Evolutionary conservation across 1,140 invertebrate genomes (phyloP), one percentile per base, ranked within the genome.

Genomic region (Goniozus legneri): DNA sequence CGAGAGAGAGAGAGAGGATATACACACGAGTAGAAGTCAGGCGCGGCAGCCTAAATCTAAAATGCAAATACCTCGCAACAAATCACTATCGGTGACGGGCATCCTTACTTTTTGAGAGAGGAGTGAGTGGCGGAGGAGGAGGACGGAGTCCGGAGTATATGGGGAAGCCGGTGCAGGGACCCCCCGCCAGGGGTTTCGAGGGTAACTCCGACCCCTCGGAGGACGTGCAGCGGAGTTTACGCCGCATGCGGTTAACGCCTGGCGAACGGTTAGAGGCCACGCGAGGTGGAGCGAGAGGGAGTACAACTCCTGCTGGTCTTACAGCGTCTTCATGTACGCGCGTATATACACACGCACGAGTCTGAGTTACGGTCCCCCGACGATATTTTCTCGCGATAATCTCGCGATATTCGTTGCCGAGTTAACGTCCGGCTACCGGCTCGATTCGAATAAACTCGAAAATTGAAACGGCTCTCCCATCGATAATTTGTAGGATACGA

Each of bases 21-120:
- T 22, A 24, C 10, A 10, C 22, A 27, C 4, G 21, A 8, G 44
- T 32, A 24, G 32, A 32, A 50, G 44, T 48, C 50, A 63, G 67
- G 59, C 65, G 58, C 67, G 65, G 66, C 67, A 72, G 67, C 58
- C 63, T 69, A 71, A 73, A 74, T 75, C 67, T 75, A 72, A 74
- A 73, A 75, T 75, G 73, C 73, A 75, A 74, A 75, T 74, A 71
- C 54, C n/a, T 64, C 59, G 69, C 70, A 71, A 74, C 71, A 73
- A 75, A 74, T 75, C 73, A 74, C 66, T 69, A 73, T 73, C 71
- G 69, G 69, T 69, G 71, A 73, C 71, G 66, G 69, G 69, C 58
- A 71, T 71, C 65, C 68, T 71, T 69, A 69, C 62, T 68, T 65
- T 63, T 53, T 56, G 62, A 71, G 69, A 65, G 62, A 61, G 67